phyloP scores from a whole-genome alignment of 2,888 invertebrate species.

The Griposia aprilina region DNA sequence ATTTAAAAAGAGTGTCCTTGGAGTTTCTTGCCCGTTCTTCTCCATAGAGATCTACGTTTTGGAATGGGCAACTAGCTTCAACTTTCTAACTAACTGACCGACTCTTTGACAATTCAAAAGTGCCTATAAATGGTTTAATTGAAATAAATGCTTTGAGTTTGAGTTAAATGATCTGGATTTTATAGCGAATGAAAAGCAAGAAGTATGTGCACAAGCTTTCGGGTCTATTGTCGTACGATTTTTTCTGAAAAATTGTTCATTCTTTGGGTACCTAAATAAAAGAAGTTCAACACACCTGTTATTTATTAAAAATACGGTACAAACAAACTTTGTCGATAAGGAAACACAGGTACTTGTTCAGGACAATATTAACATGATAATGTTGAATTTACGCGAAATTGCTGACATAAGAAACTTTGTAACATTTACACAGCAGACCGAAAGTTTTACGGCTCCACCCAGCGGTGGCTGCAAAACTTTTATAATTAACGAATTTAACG shows the following conservation, averaged over 20 bases:
- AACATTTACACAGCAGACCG: constrained; percentile 40
- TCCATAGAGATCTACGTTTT: too few species aligned
- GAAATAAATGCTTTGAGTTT: too few species aligned
- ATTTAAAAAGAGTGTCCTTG: too few species aligned
- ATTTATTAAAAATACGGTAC: not conserved
- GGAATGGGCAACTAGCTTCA: too few species aligned
- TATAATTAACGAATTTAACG: constrained; percentile 58
- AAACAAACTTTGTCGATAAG: constrained; percentile 28
- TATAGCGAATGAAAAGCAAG: not conserved
- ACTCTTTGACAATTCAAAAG: too few species aligned
- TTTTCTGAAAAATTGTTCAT: not conserved
- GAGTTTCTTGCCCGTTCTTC: too few species aligned
- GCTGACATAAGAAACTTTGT: constrained; percentile 44
- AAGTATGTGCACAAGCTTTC: not conserved
- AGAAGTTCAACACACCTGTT: not conserved
- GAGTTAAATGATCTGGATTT: not conserved
- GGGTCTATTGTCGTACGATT: not conserved
- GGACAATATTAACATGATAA: constrained; percentile 40
- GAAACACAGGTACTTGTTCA: constrained; percentile 36
- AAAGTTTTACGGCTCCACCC: constrained; percentile 43
- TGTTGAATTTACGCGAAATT: constrained; percentile 41
- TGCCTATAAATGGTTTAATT: too few species aligned
- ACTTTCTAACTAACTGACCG: too few species aligned
- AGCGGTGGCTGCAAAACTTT: constrained; percentile 38
- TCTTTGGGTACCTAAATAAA: not conserved